Evolutionary conservation across 2,888 invertebrate species (phyloP), one percentile per base, ranked within the genome.

Genomic region (Tenthredo distinguenda): DNA sequence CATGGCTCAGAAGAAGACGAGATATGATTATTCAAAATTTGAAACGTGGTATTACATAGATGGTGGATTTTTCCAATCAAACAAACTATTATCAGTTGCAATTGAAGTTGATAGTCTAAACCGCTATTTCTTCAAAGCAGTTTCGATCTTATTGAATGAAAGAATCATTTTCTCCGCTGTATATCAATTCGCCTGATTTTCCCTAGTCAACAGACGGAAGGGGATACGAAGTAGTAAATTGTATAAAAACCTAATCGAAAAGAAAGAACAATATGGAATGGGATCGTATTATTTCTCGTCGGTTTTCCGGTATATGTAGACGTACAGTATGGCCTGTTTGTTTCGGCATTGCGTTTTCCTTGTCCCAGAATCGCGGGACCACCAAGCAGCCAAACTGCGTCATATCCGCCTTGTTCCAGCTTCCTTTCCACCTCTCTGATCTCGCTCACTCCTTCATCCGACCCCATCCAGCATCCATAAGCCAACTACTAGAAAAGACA

Each of bases 401-500:
- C 62, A 81, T 21, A 81, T 81, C 81, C 58, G 81, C 81, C n/a
- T 55, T 81, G 21, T 81, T 26, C 62, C 40, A 34, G 31, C 26
- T 40, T 21, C 58, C 37, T 21, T 40, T 37, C 31, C 34, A 10
- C 58, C 62, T 55, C 62, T 40, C 26, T n/a, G 21, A 18, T 26
- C 58, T 62, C 6, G 37, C 40, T 43, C 58, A 26, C 77, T 55
- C 34, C 58, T 50, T 81, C 40, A 21, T 81, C 40, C 15, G 26
- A 40, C 21, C 81, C 40, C 81, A 26, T 37, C 7, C 40, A 77
- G 34, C 77, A 74, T 77, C 55, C 50, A 18, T 26, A 21, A 21
- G 12, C 18, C 37, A 21, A 43, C 62, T n/a, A 34, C 77, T 26
- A 55, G 77, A 50, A 77, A 77, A 77, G 58, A 62, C 62, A 37